Base-by-base conservation (phyloP, 1,140 invertebrate genomes). In the Drosophila kepulauana region DNA sequence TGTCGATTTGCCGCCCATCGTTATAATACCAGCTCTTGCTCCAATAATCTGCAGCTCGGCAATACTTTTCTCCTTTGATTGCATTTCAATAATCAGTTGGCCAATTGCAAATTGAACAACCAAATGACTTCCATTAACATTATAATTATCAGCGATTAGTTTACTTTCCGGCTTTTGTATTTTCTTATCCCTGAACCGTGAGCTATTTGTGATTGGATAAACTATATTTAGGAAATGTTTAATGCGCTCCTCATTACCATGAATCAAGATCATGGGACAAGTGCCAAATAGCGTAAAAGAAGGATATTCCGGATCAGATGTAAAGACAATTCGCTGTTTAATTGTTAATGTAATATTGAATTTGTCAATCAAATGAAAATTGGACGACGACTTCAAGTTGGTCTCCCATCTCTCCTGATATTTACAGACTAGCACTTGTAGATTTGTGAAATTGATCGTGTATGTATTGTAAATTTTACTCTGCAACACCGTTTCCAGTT, bases 1-100 rank as follows among this genome's bases (percentile, higher is more conserved):
- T 67, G 95, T 95, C 0, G 95, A 94, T 91, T 98, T 96, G 94
- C 0, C 75, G 95, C 94, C 58, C 96, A 93, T 93, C 96, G 95
- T 63, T 10, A 13, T 95, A 95, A 79, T 96, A 93, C 95, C 95
- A 6, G 96, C 95, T 91, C 95, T 95, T 2, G 98, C 98, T 8
- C 97, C 97, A 66, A 96, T 96, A 0, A 99, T 97, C 93, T 98
- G 98, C 11, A 99, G 93, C 91, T 99, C 98, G 1, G 96, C 98
- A 67, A 98, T 96, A 92, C 96, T 97, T 64, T 97, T 94, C 20
- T 97, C 98, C 92, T 95, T 93, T 1, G 96, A 97, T 86, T 98
- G 96, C 56, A 96, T 94, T 93, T 98, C 97, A 4, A 98, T 94
- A 1, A 97, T 96, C 94, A 98, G 94, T 82, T 97, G 96, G 82